A percentile compares a stretch with the other conserved stretches of the same genome.
Conservation (phyloP, 1,140 invertebrate species). For the Himalopsyche phryganea region DNA sequence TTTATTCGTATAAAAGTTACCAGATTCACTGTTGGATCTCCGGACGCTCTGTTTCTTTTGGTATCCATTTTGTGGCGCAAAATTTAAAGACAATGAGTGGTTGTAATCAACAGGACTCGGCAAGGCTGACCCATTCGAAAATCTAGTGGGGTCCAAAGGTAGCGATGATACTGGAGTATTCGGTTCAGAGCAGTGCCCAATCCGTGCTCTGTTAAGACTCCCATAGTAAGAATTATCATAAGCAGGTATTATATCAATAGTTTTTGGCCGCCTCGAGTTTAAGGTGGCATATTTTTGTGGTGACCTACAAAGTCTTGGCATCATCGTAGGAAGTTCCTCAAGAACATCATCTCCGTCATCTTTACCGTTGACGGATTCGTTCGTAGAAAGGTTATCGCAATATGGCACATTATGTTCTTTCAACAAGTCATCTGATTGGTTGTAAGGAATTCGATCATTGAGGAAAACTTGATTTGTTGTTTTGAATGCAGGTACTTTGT, state of each 20-base stretch:
- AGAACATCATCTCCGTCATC: slow-evolving; percentile 48
- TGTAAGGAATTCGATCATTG: slow-evolving; percentile 12
- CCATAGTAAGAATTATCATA: slow-evolving; percentile 44
- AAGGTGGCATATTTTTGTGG: slow-evolving; percentile 52
- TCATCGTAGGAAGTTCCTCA: slow-evolving; percentile 49
- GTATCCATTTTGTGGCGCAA: slow-evolving; percentile 23
- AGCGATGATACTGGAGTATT: slow-evolving; percentile 41
- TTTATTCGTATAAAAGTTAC: slow-evolving; percentile 38
- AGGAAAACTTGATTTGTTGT: not conserved
- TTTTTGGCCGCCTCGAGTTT: slow-evolving; percentile 48
- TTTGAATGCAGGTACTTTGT: not conserved
- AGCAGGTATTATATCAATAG: slow-evolving; percentile 46
- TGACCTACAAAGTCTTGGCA: slow-evolving; percentile 49
- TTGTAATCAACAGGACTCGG: slow-evolving; percentile 28
- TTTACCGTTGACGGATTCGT: slow-evolving; percentile 14
- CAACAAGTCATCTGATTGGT: not conserved
- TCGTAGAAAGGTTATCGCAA: not conserved
- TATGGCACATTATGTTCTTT: not conserved
- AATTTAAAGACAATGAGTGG: slow-evolving; percentile 1
- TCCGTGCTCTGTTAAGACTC: slow-evolving; percentile 46
- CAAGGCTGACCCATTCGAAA: slow-evolving; percentile 4
- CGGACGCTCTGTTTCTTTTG: slow-evolving; percentile 43
- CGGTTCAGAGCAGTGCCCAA: slow-evolving; percentile 51
- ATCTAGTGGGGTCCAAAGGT: not conserved
- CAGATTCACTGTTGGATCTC: slow-evolving; percentile 48